phyloP scores from a whole-genome alignment of 2,888 invertebrate species.

The Eristalis tenax region DNA sequence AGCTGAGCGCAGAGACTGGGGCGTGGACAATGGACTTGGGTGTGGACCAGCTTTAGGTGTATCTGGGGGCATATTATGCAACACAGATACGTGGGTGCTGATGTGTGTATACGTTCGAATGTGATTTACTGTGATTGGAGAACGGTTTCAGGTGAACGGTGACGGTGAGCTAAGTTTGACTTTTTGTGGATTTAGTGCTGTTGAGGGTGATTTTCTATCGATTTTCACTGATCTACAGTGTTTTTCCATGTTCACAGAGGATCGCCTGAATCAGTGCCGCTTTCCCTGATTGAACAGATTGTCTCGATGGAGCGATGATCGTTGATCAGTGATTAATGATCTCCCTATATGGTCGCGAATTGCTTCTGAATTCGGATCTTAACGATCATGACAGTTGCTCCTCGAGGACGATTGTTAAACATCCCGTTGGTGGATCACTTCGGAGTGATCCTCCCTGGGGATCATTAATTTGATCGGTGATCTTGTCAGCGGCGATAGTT shows the following conservation, averaged over 20 bases:
- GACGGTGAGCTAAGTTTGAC: background rate
- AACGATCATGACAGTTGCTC: background rate
- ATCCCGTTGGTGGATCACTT: too few species aligned
- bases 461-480: too few species aligned
- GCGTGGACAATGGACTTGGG: background rate
- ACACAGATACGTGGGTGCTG: background rate
- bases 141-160: background rate
- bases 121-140: background rate
- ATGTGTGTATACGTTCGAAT: background rate
- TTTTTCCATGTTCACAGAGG: too few species aligned
- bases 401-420: too few species aligned
- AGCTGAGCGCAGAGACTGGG: background rate
- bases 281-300: too few species aligned
- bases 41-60: background rate
- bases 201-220: too few species aligned
- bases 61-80: conserved; percentile 18
- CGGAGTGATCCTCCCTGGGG: too few species aligned
- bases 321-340: background rate
- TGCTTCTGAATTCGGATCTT: background rate
- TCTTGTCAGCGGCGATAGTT: too few species aligned
- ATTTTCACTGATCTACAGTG: too few species aligned
- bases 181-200: too few species aligned
- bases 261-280: too few species aligned
- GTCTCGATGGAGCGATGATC: too few species aligned
- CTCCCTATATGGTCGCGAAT: background rate